phyloP scores from a whole-genome alignment of 1,140 invertebrate species.

The Conus ventricosus region DNA sequence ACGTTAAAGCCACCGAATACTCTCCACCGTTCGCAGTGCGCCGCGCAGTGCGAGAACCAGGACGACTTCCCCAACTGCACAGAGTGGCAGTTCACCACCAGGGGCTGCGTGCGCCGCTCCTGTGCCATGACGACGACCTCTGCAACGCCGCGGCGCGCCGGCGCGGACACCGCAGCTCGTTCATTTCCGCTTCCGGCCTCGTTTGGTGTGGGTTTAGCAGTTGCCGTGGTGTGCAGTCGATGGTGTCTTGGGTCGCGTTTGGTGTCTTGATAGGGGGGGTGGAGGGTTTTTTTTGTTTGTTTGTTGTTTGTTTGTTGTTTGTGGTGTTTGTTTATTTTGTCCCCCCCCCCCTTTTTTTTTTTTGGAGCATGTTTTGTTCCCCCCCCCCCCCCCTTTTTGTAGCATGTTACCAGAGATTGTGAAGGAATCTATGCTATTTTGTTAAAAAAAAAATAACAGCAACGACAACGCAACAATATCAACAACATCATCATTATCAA shows the following conservation, averaged over 20 bases:
- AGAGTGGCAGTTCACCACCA: conserved; percentile 47
- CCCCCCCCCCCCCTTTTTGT: too few species aligned
- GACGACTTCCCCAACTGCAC: conserved; percentile 66
- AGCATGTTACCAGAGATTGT: too few species aligned
- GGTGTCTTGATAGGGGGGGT: neutral
- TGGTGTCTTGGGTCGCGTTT: neutral
- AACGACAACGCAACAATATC: too few species aligned
- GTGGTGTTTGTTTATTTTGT: neutral
- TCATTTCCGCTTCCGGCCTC: neutral
- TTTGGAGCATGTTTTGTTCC: too few species aligned
- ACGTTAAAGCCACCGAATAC: conserved; percentile 49
- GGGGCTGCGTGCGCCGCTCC: conserved; percentile 56
- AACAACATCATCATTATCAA: too few species aligned
- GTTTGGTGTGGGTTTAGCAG: neutral
- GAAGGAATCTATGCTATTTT: too few species aligned
- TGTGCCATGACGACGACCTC: conserved; percentile 62
- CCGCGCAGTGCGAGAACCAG: conserved; percentile 50
- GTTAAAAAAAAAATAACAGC: too few species aligned
- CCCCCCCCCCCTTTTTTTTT: neutral
- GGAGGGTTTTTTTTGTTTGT: neutral
- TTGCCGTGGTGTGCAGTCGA: neutral
- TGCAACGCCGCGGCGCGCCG: conserved; percentile 49
- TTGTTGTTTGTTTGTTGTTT: neutral
- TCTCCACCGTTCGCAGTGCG: conserved; percentile 63
- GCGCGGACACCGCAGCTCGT: neutral